These are phyloP conservation scores for Luscinia luscinia DNA, from an alignment of 2,797 vertebrate genomes.

Conservation along the genomic window DNA sequence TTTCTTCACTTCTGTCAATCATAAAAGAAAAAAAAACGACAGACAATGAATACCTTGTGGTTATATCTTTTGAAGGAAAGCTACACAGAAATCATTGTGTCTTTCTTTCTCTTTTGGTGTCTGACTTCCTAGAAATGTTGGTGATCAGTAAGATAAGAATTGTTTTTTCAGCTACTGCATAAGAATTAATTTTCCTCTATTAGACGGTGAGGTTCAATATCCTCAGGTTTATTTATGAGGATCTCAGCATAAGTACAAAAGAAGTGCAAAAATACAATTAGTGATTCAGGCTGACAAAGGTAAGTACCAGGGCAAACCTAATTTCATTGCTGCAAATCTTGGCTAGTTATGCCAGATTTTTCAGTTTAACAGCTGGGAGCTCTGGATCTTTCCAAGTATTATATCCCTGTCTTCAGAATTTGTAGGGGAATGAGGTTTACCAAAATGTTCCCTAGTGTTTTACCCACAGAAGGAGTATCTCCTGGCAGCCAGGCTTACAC, in stretches of 20 bases:
- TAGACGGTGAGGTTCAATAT: background rate
- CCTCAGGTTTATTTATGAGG: background rate
- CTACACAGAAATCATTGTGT: background rate
- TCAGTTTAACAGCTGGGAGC: background rate
- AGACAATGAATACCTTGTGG: background rate
- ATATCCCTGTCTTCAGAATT: background rate
- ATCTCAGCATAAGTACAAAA: background rate
- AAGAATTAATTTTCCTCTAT: background rate
- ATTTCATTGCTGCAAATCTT: background rate
- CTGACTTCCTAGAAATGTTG: background rate
- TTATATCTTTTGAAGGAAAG: background rate
- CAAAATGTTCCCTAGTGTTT: background rate
- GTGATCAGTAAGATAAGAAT: background rate
- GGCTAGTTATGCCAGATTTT: background rate
- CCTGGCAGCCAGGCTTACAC: rapidly evolving
- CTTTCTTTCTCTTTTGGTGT: background rate
- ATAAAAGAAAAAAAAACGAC: background rate
- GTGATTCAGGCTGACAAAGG: background rate
- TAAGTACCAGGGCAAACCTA: background rate
- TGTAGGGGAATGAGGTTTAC: background rate
- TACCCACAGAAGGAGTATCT: background rate
- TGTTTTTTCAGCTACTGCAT: background rate
- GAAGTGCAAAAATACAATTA: background rate
- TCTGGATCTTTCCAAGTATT: background rate
- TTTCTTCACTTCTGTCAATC: slow-evolving; percentile 26